Evolutionary conservation across 2,113 vertebrate genomes (phyloP).

Genomic region (Glareola pratincola): DNA sequence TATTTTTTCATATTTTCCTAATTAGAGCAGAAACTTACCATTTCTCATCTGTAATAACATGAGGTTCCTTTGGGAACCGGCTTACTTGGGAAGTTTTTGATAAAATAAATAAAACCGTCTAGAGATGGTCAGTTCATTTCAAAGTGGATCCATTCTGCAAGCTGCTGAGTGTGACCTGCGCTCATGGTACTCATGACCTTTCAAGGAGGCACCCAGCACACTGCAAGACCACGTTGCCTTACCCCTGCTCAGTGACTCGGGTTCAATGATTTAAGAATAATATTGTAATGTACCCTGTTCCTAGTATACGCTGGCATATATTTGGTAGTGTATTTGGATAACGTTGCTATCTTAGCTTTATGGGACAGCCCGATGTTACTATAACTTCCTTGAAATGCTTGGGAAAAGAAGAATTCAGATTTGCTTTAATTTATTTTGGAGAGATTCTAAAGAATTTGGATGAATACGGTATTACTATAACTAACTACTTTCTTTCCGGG

Average conservation of each 20-base stretch:
- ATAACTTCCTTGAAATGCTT: not conserved
- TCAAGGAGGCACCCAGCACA: not conserved
- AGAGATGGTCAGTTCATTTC: not conserved
- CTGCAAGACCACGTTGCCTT: not conserved
- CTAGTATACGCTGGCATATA: rapidly evolving
- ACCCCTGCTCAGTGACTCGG: not conserved
- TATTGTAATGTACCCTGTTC: not conserved
- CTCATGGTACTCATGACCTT: not conserved
- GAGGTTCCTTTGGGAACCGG: not conserved
- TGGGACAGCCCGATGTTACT: not conserved
- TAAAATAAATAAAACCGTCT: not conserved
- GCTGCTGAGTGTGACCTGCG: not conserved
- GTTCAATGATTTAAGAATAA: not conserved
- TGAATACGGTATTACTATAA: not conserved
- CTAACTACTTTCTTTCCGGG: not conserved
- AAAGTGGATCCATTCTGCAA: not conserved
- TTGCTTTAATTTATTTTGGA: not conserved
- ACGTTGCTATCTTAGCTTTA: not conserved
- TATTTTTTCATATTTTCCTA: not conserved
- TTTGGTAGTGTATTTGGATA: not conserved
- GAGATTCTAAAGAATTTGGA: not conserved
- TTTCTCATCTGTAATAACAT: not conserved
- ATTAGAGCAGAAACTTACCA: not conserved
- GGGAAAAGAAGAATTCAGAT: not conserved
- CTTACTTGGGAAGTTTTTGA: not conserved